Conservation (phyloP, 2,797 vertebrate species). For the Dromococcyx pavoninus region DNA sequence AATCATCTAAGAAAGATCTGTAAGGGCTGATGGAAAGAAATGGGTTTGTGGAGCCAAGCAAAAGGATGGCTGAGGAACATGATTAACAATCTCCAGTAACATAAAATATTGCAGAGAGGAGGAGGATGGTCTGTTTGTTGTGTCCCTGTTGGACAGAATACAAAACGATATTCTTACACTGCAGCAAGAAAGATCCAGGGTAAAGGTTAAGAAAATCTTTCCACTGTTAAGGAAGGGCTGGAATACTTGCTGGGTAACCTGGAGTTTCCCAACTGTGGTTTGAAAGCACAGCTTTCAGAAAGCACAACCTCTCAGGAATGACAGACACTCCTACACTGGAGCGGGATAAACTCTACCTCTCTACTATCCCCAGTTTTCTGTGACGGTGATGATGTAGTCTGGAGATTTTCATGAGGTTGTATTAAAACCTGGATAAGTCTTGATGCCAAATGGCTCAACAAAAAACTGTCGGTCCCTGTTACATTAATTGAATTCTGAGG, state of each 20-base stretch:
- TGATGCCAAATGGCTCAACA: not conserved
- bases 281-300: not conserved
- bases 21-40: not conserved
- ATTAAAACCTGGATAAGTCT: not conserved
- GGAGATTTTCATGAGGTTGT: not conserved
- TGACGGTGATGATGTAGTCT: not conserved
- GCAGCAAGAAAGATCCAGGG: not conserved
- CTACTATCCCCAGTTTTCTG: accelerated
- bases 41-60: not conserved
- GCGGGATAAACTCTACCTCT: not conserved
- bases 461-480: not conserved
- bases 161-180: not conserved
- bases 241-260: not conserved
- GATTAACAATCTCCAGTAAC: not conserved
- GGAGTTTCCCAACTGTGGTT: not conserved
- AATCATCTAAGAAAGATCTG: not conserved
- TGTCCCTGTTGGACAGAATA: not conserved
- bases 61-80: not conserved
- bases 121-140: not conserved
- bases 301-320: not conserved
- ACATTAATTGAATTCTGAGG: not conserved
- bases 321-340: not conserved
- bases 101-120: not conserved
- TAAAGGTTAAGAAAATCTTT: not conserved
- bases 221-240: not conserved